These are phyloP conservation scores for Argopecten irradians DNA, from an alignment of 1,140 invertebrate genomes.

Conservation along the genomic window DNA sequence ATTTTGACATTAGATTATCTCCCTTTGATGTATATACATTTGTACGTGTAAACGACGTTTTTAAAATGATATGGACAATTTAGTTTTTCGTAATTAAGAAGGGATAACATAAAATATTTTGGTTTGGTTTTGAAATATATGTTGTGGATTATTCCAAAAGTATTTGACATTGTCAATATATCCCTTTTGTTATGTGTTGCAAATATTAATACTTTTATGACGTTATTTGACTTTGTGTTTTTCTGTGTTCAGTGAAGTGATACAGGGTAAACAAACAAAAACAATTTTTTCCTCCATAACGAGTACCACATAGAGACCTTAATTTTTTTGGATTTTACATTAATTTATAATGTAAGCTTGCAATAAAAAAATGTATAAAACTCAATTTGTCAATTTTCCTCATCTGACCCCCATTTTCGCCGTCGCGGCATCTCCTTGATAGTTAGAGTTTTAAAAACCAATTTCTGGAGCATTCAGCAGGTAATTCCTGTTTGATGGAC, in stretches of 20 bases:
- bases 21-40: not conserved
- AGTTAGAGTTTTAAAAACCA: too few relatives aligned
- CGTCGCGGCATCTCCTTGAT: too few relatives aligned
- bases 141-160: too few relatives aligned
- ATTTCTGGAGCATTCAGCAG: too few relatives aligned
- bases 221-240: not conserved
- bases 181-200: not conserved
- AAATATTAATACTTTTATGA: not conserved
- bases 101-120: not conserved
- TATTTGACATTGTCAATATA: not conserved
- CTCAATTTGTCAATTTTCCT: constrained; percentile 19
- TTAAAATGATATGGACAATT: not conserved
- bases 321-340: not conserved
- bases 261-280: too few relatives aligned
- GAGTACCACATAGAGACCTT: not conserved
- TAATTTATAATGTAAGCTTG: not conserved
- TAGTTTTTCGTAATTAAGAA: not conserved
- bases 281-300: too few relatives aligned
- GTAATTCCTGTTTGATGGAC: too few relatives aligned
- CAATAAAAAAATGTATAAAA: constrained; percentile 25
- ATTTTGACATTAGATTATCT: not conserved
- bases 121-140: too few relatives aligned
- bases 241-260: too few relatives aligned
- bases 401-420: constrained; percentile 34
- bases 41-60: not conserved